Base-by-base conservation (phyloP, 1,140 invertebrate species). In the Aricia agestis region DNA sequence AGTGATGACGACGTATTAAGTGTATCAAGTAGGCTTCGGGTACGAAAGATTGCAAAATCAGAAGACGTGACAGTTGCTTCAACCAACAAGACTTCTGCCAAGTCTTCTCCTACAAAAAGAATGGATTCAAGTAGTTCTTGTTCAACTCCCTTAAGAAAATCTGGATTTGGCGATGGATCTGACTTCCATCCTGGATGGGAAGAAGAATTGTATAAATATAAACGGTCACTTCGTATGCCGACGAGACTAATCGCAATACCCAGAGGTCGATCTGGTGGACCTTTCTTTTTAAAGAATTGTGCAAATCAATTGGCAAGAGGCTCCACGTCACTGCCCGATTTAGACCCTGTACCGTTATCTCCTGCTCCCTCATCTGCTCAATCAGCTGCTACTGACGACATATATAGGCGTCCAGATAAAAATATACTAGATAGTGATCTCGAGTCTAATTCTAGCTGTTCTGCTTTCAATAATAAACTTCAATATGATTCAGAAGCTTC, bases 151-250 rank as follows among this genome's bases (percentile, higher is more conserved):
- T 66, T 86, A 5, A 93, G 93, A 57, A 95, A 95, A 81, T 93
- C 94, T 2, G 88, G 93, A 17, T 95, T 95, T 80, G 95, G 95
- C 0, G 95, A 95, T 84, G 94, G 94, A n/a, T 95, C 94, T 59
- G 94, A 95, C 78, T 95, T 96, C 77, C 92, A 93, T 75, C 95
- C 95, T 0, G 95, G 95, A 0, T 97, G 95, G 95, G 95, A 96
- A 87, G 95, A 95, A 78, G 96, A 96, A 78, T 92, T 97, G 25
- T 96, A 96, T 77, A 94, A 94, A 73, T 97, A 95, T 77, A 97
- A 97, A 84, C 93, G 95, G 74, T 96, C 96, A 0, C 85, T 97
- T 1, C 93, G 96, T 69, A 96, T 97, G 93, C 96, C 96, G 2
- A 89, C 94, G 13, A 93, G 94, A 73, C 87, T 97, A 52, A 97